Base-by-base conservation (phyloP, 2,888 invertebrate genomes). In the Ryuthela nishihirai region DNA sequence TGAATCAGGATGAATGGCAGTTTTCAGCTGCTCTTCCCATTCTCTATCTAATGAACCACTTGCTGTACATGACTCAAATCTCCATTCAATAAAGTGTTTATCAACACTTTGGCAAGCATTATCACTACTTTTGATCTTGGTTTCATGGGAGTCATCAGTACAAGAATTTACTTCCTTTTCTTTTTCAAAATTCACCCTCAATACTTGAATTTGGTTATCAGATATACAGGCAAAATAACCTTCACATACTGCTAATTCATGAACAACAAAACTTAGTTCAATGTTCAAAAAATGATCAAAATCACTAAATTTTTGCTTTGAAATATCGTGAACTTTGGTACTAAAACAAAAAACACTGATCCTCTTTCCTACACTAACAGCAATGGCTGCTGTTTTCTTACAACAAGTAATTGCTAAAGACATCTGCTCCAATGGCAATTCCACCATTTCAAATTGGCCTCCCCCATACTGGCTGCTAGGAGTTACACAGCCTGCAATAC, bases 401-500 rank as follows among this genome's bases (percentile, higher is more conserved):
- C 73, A 73, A 32, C 69, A 66, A 29, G 70, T 58, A 29, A 73
- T 68, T 47, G 64, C 66, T 32, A 67, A 56, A n/a, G 85, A 83
- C 43, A 82, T 78, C 35, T 75, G 71, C 52, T 78, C 79, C 3
- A 84, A 73, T 0, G 85, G 86, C 40, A 87, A 74, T 71, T 87
- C 87, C 62, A 87, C 85, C 77, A 87, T 85, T 73, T 87, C 85
- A 46, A 84, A 76, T 58, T 24, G 68, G 23, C 62, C 62, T 54
- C 82, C 78, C 65, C 82, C 79, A 0, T 81, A 78, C 64, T 81
- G 81, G 9, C 81, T 79, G 44, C 84, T 84, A 0, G 85, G 85
- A 10, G 85, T 86, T 0, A 85, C 85, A 68, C 84, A 77, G 1
- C 85, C 86, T 2, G 87, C 86, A 54, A 87, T 85, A 47, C 87